phyloP scores from a whole-genome alignment of 1,140 invertebrate genomes.

The Oryctes rhinoceros region DNA sequence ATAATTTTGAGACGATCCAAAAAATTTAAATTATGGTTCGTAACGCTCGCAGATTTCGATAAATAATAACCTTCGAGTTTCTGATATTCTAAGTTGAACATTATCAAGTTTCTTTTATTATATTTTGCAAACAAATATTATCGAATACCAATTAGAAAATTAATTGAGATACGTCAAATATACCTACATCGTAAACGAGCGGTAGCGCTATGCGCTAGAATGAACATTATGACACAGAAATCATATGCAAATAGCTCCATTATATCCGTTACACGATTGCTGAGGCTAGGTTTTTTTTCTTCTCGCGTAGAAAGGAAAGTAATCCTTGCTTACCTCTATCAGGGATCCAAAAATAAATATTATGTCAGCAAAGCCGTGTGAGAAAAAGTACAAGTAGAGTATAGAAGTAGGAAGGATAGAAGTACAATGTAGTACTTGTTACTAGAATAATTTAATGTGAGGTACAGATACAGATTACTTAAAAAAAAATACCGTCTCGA shows the following conservation, averaged over 20 bases:
- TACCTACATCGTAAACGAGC: neutral
- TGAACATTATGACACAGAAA: neutral
- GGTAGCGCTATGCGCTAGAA: neutral
- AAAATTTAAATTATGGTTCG: neutral
- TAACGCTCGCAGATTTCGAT: neutral
- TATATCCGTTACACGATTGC: neutral
- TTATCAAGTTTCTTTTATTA: neutral
- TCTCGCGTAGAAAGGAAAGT: neutral
- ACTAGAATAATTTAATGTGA: too few relatives aligned
- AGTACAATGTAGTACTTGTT: too few relatives aligned
- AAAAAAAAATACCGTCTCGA: too few relatives aligned
- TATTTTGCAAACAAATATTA: neutral
- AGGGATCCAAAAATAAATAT: constrained; percentile 5
- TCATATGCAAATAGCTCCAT: neutral
- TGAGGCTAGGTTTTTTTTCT: neutral
- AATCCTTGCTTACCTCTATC: neutral
- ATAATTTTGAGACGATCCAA: neutral
- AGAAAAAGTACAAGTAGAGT: neutral
- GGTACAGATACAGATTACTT: too few relatives aligned
- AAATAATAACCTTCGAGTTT: neutral
- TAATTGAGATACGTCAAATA: neutral
- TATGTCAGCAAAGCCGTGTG: neutral
- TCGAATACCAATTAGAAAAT: neutral
- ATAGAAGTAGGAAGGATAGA: too few relatives aligned
- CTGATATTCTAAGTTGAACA: neutral